Base-by-base conservation (phyloP, 2,113 vertebrate species). In the Trochalopteron elliotii region DNA sequence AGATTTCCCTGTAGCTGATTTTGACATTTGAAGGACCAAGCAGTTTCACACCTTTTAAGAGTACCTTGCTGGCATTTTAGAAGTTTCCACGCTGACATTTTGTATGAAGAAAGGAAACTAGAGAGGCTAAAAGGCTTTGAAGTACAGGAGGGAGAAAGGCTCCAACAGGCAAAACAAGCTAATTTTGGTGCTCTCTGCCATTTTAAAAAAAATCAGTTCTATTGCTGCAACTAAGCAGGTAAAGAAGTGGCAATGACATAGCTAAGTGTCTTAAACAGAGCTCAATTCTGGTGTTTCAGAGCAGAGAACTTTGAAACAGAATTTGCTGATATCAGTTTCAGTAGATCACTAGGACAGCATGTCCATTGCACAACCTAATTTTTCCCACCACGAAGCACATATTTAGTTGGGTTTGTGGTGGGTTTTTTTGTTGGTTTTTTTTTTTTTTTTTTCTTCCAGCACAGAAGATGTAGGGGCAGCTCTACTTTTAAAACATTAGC, bases 51-150 rank as follows among this genome's bases (percentile, higher is more conserved):
- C 3, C n/a, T 76, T 93, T 78, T 60, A n/a, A 35, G 45, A 52
- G 52, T 15, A 78, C 44, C 15, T 28, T 30, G 11, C 74, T 71
- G 87, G 78, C 53, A 78, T 71, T 95, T 87, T 11, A 78, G 53
- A 92, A 84, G 83, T 89, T 91, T 91, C 87, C 72, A 76, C 53
- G 2, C 20, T 94, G 94, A 96, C 92, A 83, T 95, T 96, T 94
- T 65, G 28, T 42, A 28, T 19, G 35, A 93, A 79, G 70, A 49
- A 82, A 79, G 40, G 70, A 96, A 96, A 84, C 67, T 22, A 56
- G 57, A 33, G 53, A 85, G 44, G 31, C 53, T 40, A 47, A 85
- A 37, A 83, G 28, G 27, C 64, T 91, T 93, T 91, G 74, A 91
- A 71, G 67, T 69, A 19, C 42, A 39, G 45, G 67, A 86, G 45